Conservation (phyloP, 2,797 vertebrate species). For the Pangasius mekongensis region DNA sequence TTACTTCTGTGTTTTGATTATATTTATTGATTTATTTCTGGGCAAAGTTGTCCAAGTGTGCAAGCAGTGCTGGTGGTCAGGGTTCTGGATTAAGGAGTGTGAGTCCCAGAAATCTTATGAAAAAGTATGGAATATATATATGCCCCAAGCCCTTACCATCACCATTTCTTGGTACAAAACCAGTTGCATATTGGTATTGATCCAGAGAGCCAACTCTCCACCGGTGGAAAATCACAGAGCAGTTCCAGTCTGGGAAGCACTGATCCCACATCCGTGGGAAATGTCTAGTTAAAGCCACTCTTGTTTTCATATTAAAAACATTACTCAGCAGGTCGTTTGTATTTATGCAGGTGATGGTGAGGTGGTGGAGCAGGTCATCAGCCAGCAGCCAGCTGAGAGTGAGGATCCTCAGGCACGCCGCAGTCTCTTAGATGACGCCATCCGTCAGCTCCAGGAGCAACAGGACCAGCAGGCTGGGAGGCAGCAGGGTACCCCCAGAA, state of each 20-base stretch:
- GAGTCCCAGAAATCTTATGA: neutral
- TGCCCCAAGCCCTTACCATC: neutral
- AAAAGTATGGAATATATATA: neutral
- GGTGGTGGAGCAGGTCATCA: constrained; percentile 97
- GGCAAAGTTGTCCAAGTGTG: neutral
- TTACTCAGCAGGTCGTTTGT: neutral
- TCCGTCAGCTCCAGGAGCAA: constrained; percentile 84
- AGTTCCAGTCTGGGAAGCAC: neutral
- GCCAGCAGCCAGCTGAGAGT: constrained; percentile 87
- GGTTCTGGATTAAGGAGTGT: neutral
- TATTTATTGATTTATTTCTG: neutral
- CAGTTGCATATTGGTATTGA: neutral
- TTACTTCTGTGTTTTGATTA: neutral
- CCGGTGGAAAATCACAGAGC: neutral
- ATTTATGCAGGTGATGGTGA: constrained; percentile 87
- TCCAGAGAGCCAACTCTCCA: neutral
- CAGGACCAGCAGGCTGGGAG: constrained; percentile 77
- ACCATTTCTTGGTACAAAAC: neutral
- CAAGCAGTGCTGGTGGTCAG: neutral
- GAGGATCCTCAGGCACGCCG: constrained; percentile 78
- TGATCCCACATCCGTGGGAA: neutral
- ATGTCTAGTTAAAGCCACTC: neutral
- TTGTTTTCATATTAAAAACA: neutral
- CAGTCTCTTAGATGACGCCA: constrained; percentile 87
- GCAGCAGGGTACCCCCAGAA: constrained; percentile 81